phyloP scores from a whole-genome alignment of 2,888 invertebrate species.

The Neria commutata region DNA sequence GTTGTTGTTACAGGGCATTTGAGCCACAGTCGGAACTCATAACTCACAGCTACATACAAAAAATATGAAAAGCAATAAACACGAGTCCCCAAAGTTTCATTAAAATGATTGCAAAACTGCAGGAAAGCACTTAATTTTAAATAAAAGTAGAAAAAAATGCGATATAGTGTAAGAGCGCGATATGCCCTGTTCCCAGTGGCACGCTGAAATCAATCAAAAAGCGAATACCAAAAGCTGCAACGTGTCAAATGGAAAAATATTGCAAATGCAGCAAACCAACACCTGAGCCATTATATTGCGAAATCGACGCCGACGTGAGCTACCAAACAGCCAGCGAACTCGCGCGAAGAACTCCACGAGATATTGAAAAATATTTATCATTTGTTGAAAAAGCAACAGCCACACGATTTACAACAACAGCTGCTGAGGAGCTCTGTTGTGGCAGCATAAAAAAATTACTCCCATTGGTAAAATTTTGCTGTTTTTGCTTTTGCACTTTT shows the following conservation, averaged over 20 bases:
- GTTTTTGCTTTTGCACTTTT: not conserved
- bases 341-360: not conserved
- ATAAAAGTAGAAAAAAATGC: not conserved
- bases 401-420: not conserved
- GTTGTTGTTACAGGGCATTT: too few species aligned
- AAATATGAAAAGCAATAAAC: not conserved
- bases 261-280: not conserved
- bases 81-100: conserved; percentile 13
- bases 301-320: not conserved
- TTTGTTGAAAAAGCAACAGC: not conserved
- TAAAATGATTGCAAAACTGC: conserved; percentile 6
- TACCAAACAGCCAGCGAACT: not conserved
- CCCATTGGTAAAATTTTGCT: not conserved
- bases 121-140: not conserved
- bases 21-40: too few species aligned
- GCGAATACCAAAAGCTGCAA: not conserved
- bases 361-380: not conserved
- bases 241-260: not conserved
- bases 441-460: not conserved
- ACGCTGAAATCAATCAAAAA: conserved; percentile 2
- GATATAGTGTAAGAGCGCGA: too few species aligned
- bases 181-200: too few species aligned
- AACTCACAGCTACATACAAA: too few species aligned
- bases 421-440: too few species aligned
- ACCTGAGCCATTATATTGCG: not conserved